These are phyloP conservation scores for Sebastes jordani DNA, from an alignment of 2,797 vertebrate species.

Conservation along the genomic window DNA sequence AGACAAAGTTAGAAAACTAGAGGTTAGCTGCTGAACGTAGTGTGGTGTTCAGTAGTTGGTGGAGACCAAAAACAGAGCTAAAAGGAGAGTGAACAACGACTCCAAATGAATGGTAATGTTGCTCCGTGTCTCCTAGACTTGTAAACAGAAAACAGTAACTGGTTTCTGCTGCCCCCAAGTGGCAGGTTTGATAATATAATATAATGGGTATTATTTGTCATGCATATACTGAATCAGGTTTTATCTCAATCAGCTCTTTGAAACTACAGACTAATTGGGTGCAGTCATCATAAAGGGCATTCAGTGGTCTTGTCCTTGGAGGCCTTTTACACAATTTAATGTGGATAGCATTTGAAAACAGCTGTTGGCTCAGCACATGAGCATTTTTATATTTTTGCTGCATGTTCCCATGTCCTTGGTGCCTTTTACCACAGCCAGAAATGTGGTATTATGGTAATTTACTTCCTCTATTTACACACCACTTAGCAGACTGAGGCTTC, in stretches of 20 bases:
- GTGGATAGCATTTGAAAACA: slow-evolving; percentile 10
- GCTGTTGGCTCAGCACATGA: slow-evolving; percentile 29
- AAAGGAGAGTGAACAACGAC: neutral
- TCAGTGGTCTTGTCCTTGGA: slow-evolving; percentile 21
- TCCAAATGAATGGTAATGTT: neutral
- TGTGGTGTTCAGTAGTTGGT: neutral
- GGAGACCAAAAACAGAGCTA: neutral
- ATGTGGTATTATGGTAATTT: slow-evolving; percentile 58
- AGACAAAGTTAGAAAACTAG: neutral
- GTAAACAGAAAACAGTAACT: neutral
- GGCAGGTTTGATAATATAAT: neutral
- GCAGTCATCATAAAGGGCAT: slow-evolving; percentile 18
- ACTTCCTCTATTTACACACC: slow-evolving; percentile 55
- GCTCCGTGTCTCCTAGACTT: neutral
- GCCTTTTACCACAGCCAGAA: slow-evolving; percentile 31
- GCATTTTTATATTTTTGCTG: slow-evolving; percentile 11
- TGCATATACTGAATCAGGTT: neutral
- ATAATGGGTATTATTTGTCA: neutral
- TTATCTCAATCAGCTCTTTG: neutral
- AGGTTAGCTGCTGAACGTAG: neutral
- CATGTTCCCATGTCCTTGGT: slow-evolving; percentile 27
- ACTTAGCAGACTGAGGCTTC: slow-evolving; percentile 42
- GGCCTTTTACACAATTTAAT: slow-evolving; percentile 8
- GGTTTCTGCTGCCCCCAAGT: neutral
- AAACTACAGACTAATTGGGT: neutral